Evolutionary conservation across 2,113 vertebrate species (phyloP).

Genomic region (Fulica atra): DNA sequence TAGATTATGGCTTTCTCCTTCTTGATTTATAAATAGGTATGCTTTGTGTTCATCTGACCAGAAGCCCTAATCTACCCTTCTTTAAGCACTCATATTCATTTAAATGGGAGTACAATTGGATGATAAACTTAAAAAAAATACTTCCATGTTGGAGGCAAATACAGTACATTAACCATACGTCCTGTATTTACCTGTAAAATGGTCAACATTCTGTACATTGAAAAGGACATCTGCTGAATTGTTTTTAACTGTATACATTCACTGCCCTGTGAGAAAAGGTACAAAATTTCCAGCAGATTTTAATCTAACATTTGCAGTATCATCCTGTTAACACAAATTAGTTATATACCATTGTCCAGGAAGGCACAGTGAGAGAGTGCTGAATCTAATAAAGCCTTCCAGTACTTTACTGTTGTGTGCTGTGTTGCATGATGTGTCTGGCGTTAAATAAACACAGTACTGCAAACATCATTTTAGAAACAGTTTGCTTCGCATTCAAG

Average conservation of each 20-base stretch:
- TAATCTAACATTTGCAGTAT: background rate
- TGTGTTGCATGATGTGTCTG: background rate
- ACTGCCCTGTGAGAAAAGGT: background rate
- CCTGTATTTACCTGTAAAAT: background rate
- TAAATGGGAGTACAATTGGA: background rate
- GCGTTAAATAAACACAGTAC: background rate
- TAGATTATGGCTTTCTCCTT: background rate
- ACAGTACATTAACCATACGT: background rate
- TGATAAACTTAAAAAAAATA: background rate
- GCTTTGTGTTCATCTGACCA: background rate
- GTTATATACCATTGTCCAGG: background rate
- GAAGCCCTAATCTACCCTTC: background rate
- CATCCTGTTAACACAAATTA: conserved; percentile 2
- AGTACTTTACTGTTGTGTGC: background rate
- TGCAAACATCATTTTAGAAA: background rate
- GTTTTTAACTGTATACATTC: background rate
- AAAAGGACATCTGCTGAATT: background rate
- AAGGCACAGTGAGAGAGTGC: background rate
- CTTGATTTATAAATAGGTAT: background rate
- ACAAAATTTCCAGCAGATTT: background rate
- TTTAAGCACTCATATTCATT: background rate
- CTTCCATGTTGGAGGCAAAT: background rate
- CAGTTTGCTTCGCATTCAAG: background rate
- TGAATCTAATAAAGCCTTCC: conserved; percentile 26
- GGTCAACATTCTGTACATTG: background rate